Conservation (phyloP, 2,888 invertebrate species). For the Apamea monoglypha region DNA sequence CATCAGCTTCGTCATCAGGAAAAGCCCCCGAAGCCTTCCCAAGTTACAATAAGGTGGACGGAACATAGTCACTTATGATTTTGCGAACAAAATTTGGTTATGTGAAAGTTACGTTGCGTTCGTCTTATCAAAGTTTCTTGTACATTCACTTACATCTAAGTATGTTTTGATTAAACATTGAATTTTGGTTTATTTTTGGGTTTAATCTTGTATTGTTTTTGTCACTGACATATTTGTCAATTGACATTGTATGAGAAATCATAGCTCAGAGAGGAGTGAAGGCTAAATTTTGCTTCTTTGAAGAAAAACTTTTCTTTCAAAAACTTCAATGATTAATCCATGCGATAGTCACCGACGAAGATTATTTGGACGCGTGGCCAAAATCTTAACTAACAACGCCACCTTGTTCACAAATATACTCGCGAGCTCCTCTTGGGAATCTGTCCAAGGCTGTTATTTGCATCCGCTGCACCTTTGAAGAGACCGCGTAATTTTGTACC, state of each 20-base stretch:
- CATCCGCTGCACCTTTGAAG: no score
- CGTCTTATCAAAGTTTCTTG: not conserved
- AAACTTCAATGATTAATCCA: not conserved
- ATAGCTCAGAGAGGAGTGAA: not conserved
- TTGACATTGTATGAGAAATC: conserved; percentile 17
- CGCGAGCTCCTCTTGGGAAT: not conserved
- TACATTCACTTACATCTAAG: conserved; percentile 10
- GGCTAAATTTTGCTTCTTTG: not conserved
- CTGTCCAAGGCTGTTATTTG: no score
- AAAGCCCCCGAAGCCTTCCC: not conserved
- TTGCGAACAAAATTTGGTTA: not conserved
- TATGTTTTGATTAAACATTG: conserved; percentile 10
- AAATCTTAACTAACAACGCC: not conserved
- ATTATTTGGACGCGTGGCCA: not conserved
- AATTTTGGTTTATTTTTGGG: conserved; percentile 22
- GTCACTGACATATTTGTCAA: conserved; percentile 19
- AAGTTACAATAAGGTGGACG: not conserved
- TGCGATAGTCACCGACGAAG: not conserved
- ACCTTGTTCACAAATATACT: not conserved
- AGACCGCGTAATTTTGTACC: no score
- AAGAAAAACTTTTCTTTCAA: conserved; percentile 6
- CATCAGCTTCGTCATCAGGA: not conserved
- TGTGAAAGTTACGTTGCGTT: conserved; percentile 3
- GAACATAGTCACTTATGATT: conserved; percentile 25
- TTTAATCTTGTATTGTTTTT: conserved; percentile 38